Conservation (phyloP, 2,113 vertebrate species). For the Todiramphus saurophagus region DNA sequence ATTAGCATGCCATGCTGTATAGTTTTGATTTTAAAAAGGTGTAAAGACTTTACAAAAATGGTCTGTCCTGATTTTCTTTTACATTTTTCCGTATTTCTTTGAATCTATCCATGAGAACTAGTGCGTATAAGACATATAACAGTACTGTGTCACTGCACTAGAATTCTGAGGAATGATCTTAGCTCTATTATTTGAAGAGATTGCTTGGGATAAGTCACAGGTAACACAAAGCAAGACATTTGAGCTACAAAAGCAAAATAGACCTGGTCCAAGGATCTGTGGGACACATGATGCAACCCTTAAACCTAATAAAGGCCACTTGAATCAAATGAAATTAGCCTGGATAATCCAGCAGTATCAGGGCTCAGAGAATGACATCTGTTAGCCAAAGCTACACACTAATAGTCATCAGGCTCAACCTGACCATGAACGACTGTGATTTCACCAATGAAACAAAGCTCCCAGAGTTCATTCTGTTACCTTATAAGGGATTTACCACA, state of each 20-base stretch:
- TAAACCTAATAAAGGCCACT: background rate
- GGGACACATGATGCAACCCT: background rate
- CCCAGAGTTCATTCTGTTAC: background rate
- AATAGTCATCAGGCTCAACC: background rate
- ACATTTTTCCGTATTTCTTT: background rate
- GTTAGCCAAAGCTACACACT: background rate
- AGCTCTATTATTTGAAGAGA: background rate
- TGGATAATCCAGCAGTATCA: background rate
- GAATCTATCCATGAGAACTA: background rate
- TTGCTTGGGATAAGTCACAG: background rate
- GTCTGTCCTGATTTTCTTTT: background rate
- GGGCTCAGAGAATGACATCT: background rate
- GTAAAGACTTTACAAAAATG: background rate
- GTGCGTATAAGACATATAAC: background rate
- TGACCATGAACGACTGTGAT: rapidly evolving
- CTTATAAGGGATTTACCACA: background rate
- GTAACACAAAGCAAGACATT: background rate
- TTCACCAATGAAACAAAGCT: background rate
- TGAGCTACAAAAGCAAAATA: background rate
- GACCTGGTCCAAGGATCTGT: background rate
- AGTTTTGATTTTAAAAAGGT: background rate
- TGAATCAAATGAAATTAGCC: background rate
- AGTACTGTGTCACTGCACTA: background rate
- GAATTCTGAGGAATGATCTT: background rate
- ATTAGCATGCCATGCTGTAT: background rate